These are phyloP conservation scores for Stegodyphus dumicola DNA, from an alignment of 1,140 invertebrate genomes.

Conservation along the genomic window DNA sequence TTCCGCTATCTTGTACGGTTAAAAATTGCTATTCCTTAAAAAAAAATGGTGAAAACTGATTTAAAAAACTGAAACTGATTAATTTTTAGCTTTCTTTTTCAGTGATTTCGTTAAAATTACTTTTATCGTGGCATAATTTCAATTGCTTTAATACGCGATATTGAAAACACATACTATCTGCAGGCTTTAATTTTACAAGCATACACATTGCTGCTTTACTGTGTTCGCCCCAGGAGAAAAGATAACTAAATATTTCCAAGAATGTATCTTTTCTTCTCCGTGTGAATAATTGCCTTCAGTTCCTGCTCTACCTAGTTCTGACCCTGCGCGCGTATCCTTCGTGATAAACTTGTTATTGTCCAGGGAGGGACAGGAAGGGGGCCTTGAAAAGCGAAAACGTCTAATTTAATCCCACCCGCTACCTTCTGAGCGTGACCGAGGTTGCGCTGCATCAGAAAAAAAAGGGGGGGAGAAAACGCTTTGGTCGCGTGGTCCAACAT, in stretches of 20 bases:
- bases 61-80: too few relatives aligned
- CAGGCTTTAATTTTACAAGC: too few relatives aligned
- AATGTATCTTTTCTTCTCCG: background rate
- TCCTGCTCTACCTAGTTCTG: background rate
- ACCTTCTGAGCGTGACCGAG: constrained; percentile 7
- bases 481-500: constrained; percentile 21
- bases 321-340: constrained; percentile 7
- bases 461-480: background rate
- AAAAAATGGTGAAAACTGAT: too few relatives aligned
- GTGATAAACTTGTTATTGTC: constrained; percentile 48
- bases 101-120: too few relatives aligned
- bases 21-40: too few relatives aligned
- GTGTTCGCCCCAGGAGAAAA: background rate
- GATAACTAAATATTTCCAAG: background rate
- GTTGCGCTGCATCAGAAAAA: background rate
- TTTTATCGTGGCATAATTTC: too few relatives aligned
- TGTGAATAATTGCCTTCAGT: background rate
- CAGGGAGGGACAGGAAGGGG: background rate
- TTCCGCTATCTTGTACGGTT: too few relatives aligned
- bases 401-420: constrained; percentile 42
- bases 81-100: too few relatives aligned
- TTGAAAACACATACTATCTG: too few relatives aligned
- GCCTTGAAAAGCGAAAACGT: constrained; percentile 44
- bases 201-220: too few relatives aligned
- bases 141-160: too few relatives aligned